Evolutionary conservation across 2,888 invertebrate species (phyloP), one percentile per base, ranked within the genome.

Genomic region (Drosophila barbarae): DNA sequence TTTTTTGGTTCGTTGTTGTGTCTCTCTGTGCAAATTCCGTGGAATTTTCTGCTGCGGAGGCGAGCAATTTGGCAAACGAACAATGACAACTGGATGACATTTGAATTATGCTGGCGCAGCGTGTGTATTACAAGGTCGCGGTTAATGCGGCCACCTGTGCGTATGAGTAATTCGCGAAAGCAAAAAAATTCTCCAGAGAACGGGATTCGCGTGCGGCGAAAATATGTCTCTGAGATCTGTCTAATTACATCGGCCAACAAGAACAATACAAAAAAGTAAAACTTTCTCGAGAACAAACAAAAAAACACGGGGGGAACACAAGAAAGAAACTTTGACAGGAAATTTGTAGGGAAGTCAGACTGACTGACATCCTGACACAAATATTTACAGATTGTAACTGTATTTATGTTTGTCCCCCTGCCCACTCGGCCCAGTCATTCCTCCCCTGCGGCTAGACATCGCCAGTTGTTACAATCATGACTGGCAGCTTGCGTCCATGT

Each of bases 81-180:
- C 70, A 61, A 63, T 36, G 59, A 71, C 57, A 69, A 50, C 54
- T 60, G 50, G 46, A 34, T 59, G 74, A 77, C 83, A 72, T 76
- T 79, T 77, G 72, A 77, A 65, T 69, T 67, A 79, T 71, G 64
- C 49, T 32, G n/a, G 42, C 42, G n/a, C 70, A 70, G 59, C 52
- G 59, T 58, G 60, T 77, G 60, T 30, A 56, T 64, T 50, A 49
- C 72, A 64, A 67, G 74, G 71, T 57, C 49, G 32, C 35, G 56
- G 58, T 28, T 34, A 23, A n/a, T 21, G 39, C 12, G 47, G 50
- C 44, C 68, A 66, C 50, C 49, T 58, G 71, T 26, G 82, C 76
- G 78, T 73, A 73, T 81, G 75, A 50, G 71, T 59, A 59, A 84
- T 72, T 36, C 71, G 55, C 47, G 46, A 53, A 39, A 4, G 23